phyloP scores from a whole-genome alignment of 1,140 invertebrate species.

The Drosophila pruinosa region DNA sequence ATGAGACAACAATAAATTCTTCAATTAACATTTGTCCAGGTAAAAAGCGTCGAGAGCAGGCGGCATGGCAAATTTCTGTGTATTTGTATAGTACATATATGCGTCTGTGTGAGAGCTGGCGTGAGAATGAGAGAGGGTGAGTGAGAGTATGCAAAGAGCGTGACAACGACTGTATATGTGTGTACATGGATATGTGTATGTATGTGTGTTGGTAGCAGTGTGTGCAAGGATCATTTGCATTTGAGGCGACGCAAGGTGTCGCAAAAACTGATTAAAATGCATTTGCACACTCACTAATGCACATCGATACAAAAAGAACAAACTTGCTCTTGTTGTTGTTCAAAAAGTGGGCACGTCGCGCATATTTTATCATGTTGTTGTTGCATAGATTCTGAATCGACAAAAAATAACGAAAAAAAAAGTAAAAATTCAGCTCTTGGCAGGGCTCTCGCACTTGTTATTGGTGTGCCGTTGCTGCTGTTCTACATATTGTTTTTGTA shows the following conservation, averaged over 20 bases:
- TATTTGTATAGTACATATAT: background rate
- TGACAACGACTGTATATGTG: constrained; percentile 6
- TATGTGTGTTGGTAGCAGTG: background rate
- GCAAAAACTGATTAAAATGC: constrained; percentile 49
- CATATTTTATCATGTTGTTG: constrained; percentile 61
- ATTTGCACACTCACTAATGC: constrained; percentile 27
- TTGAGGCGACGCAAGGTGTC: constrained; percentile 71
- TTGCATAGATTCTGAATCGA: constrained; percentile 59
- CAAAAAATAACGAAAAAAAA: constrained; percentile 39
- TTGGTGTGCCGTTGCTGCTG: constrained; percentile 40
- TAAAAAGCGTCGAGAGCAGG: constrained; percentile 55
- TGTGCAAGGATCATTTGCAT: constrained; percentile 75
- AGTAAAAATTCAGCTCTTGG: constrained; percentile 41
- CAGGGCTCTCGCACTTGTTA: constrained; percentile 56
- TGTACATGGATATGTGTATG: background rate
- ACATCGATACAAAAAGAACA: constrained; percentile 35
- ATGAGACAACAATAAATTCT: constrained; percentile 80
- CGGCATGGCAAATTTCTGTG: constrained; percentile 37
- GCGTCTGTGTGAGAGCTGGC: constrained; percentile 7
- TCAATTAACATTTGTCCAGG: constrained; percentile 80
- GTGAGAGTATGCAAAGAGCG: constrained; percentile 21
- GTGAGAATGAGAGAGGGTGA: background rate
- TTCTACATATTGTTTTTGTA: constrained; percentile 78
- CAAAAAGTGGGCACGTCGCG: constrained; percentile 77
- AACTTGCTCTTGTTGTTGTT: constrained; percentile 56